phyloP scores from a whole-genome alignment of 1,140 invertebrate genomes.

The Pseudomyrmex sp. region DNA sequence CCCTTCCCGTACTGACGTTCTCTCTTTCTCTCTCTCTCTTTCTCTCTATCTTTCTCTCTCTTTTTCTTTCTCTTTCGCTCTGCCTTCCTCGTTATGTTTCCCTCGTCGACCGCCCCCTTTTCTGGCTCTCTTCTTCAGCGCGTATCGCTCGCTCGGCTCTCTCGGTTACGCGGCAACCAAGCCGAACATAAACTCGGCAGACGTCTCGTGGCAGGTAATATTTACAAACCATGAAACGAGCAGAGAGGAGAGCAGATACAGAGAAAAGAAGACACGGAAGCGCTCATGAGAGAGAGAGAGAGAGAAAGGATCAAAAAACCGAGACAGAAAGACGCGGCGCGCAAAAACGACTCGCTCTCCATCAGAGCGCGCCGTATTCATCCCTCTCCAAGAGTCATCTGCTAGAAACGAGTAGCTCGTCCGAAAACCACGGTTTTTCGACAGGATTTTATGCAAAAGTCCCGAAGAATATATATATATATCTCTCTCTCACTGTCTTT shows the following conservation, averaged over 20 bases:
- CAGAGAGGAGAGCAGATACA: slow-evolving; percentile 47
- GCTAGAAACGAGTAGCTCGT: slow-evolving; percentile 41
- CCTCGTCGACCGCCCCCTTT: slow-evolving; percentile 2
- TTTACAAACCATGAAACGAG: slow-evolving; percentile 77
- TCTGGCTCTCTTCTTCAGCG: slow-evolving; percentile 5
- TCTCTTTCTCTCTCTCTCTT: neutral
- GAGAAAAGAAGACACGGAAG: neutral
- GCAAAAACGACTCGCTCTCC: slow-evolving; percentile 41
- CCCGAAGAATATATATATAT: neutral
- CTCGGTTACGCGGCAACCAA: slow-evolving; percentile 77
- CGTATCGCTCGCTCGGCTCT: slow-evolving; percentile 68
- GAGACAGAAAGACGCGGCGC: slow-evolving; percentile 28
- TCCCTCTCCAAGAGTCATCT: slow-evolving; percentile 45
- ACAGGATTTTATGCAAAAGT: slow-evolving; percentile 60
- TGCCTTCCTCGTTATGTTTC: slow-evolving; percentile 37
- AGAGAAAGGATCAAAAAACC: slow-evolving; percentile 34
- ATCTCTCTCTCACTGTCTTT: too few species aligned
- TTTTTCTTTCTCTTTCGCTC: slow-evolving; percentile 12
- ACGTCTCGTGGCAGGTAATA: slow-evolving; percentile 76
- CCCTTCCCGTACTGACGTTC: neutral
- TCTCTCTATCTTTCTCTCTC: slow-evolving; percentile 17
- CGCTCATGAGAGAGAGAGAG: neutral
- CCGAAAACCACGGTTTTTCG: slow-evolving; percentile 53
- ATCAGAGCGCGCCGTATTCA: slow-evolving; percentile 13
- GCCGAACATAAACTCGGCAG: slow-evolving; percentile 76